phyloP scores from a whole-genome alignment of 2,797 vertebrate genomes.

The Tragelaphus eurycerus region DNA sequence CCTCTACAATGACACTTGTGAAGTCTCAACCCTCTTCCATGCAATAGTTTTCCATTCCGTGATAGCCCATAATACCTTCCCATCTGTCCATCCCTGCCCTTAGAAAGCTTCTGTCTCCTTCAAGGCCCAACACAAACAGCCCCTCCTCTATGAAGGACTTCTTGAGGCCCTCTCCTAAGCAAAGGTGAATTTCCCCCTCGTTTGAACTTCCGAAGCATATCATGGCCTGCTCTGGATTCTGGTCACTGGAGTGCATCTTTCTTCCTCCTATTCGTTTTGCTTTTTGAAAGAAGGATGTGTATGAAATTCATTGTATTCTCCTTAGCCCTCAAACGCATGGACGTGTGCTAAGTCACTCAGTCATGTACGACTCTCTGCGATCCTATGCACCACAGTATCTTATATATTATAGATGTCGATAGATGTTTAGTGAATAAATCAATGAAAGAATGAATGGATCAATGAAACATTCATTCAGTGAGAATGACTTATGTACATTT shows the following conservation, averaged over 20 bases:
- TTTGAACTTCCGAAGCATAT: neutral
- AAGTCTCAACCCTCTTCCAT: neutral
- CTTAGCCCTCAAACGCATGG: neutral
- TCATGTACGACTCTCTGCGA: neutral
- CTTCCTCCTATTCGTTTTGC: neutral
- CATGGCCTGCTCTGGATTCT: accelerated
- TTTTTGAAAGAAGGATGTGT: neutral
- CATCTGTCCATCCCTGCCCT: neutral
- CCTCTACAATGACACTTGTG: neutral
- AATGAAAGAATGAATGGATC: neutral
- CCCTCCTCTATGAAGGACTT: accelerated
- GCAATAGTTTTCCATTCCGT: neutral
- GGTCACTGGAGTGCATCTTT: accelerated
- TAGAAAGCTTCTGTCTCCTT: neutral
- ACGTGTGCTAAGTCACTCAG: neutral
- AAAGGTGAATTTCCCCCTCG: neutral
- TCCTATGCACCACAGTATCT: neutral
- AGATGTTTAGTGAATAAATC: neutral
- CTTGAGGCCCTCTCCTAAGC: neutral
- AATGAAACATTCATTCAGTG: neutral
- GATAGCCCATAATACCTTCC: no score
- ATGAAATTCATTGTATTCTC: neutral
- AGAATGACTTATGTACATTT: neutral
- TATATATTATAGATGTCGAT: neutral
- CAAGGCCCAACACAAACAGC: neutral